Percentiles rank a stretch among this genome's conserved stretches.
Conservation (phyloP, 2,113 vertebrate genomes). For the Agapornis roseicollis region DNA sequence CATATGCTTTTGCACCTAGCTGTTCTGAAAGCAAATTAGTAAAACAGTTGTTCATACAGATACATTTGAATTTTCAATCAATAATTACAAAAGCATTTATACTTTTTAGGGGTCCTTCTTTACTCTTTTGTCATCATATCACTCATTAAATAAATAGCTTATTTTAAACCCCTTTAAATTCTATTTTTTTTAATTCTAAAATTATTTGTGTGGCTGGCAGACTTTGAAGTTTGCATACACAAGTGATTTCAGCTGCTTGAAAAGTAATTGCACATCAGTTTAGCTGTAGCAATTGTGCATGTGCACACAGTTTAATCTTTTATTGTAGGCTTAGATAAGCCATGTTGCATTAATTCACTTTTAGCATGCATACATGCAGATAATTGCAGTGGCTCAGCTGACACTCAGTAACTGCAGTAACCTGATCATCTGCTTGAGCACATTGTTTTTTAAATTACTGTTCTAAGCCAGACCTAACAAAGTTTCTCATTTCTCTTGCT, state of each 20-base stretch:
- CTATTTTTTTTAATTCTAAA: background rate
- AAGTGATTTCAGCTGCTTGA: background rate
- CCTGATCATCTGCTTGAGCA: background rate
- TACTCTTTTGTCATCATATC: background rate
- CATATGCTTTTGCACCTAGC: background rate
- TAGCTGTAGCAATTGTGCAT: background rate
- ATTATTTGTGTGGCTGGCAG: background rate
- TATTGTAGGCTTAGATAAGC: background rate
- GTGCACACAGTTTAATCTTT: background rate
- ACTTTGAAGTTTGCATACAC: background rate
- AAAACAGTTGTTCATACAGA: background rate
- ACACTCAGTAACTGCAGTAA: background rate
- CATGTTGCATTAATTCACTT: background rate
- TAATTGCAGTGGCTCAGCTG: slow-evolving; percentile 2
- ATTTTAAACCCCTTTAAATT: background rate
- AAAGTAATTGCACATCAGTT: background rate
- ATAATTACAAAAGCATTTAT: background rate
- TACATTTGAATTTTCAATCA: background rate
- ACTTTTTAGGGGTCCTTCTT: background rate
- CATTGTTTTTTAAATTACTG: background rate
- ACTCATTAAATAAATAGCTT: background rate
- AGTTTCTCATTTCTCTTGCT: background rate
- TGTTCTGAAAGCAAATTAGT: background rate
- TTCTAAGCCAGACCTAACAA: background rate
- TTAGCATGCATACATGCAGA: background rate